These are phyloP conservation scores for Tichodroma muraria DNA, from an alignment of 2,113 vertebrate genomes.

Conservation along the genomic window DNA sequence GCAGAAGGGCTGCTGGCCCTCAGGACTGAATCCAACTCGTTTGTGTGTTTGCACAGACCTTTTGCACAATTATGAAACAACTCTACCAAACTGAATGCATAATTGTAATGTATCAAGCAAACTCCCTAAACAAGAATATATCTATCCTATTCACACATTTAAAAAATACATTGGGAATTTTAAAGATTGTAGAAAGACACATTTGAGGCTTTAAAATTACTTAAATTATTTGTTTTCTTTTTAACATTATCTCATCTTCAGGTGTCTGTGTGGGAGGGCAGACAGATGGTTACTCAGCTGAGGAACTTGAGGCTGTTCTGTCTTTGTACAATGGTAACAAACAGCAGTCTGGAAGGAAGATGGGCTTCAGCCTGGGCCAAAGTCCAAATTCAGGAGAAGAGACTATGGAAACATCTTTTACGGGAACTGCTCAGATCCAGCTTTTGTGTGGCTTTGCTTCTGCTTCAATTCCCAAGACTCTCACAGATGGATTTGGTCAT, in stretches of 20 bases:
- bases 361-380: neutral
- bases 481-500: slow-evolving; percentile 21
- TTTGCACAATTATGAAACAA: neutral
- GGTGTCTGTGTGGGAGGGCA: slow-evolving; percentile 45
- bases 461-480: neutral
- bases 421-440: neutral
- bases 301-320: neutral
- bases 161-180: neutral
- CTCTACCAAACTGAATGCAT: neutral
- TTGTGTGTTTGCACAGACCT: neutral
- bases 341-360: neutral
- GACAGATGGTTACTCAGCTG: slow-evolving; percentile 50
- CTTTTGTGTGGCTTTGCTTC: slow-evolving; percentile 25
- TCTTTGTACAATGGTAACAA: neutral
- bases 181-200: neutral
- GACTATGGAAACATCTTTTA: neutral
- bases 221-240: neutral
- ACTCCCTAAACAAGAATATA: neutral
- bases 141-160: neutral
- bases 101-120: neutral
- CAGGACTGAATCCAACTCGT: neutral
- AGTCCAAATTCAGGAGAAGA: neutral
- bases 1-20: neutral
- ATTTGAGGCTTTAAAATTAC: neutral
- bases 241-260: slow-evolving; percentile 33